Evolutionary conservation across 2,888 invertebrate species (phyloP), one percentile per base, ranked within the genome.

Genomic region (Tetrapedia diversipes): DNA sequence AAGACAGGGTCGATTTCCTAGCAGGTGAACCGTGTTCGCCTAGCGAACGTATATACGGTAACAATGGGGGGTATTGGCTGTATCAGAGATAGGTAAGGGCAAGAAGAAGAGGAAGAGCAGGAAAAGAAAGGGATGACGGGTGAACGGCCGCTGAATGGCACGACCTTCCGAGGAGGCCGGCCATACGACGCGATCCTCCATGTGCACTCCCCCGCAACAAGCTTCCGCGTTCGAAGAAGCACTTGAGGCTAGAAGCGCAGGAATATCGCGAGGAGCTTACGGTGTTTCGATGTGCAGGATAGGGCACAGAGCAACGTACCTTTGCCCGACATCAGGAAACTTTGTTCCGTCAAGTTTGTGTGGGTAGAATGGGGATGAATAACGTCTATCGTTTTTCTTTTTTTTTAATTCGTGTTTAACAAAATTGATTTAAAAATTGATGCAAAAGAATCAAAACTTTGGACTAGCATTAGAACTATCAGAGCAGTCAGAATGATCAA

Each of bases 41-140:
- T 19, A 24, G 34, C n/a, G 32, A 24, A 61, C n/a, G 22, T 47
- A 56, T 37, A 49, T 34, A 49, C 34, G 45, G 80, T 45, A 80
- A 80, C 73, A 75, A 81, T 75, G 60, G 64, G 47, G 75, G 67
- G 57, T 73, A 75, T 75, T 27, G 75, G 60, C 59, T 65, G 60
- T 78, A 68, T 32, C 54, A 39, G 75, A 56, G 78, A 76, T 75
- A 68, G 78, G 70, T 56, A 63, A 54, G 75, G 63, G 78, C 77
- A 73, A 69, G 77, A 75, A 45, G 65, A 47, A 73, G 78, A 45
- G 75, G 80, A 79, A 54, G 69, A 73, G 63, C 29, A 51, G 69
- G 71, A 81, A 77, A 84, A 83, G 86, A 85, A 87, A 86, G 87
- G 86, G 86, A 87, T 83, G 84, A 86, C 73, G 86, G 87, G 87